Evolutionary conservation across 2,797 vertebrate species (phyloP).

Genomic region (Coluber constrictor): DNA sequence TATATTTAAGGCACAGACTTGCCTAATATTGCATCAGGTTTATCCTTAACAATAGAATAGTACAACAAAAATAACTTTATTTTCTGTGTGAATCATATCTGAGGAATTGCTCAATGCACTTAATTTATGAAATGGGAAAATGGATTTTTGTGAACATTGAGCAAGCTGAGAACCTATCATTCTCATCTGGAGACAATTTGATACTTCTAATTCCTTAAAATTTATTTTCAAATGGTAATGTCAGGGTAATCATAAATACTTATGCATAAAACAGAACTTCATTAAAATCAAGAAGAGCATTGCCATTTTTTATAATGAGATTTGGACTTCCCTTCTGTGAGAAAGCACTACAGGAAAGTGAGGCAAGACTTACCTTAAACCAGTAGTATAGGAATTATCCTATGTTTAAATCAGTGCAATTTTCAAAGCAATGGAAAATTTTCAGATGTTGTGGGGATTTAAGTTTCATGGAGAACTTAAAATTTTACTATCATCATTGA

Average conservation of each 20-base stretch:
- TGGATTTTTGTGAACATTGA: slow-evolving; percentile 66
- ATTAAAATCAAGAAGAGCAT: neutral
- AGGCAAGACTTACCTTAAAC: neutral
- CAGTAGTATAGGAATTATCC: neutral
- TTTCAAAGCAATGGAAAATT: neutral
- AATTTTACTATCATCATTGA: neutral
- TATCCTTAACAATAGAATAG: slow-evolving; percentile 68
- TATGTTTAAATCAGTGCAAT: neutral
- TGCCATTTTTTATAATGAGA: neutral
- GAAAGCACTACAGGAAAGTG: neutral
- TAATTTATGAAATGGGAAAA: slow-evolving; percentile 77
- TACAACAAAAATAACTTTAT: slow-evolving; percentile 75
- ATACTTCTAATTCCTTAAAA: slow-evolving; percentile 44
- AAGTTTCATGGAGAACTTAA: neutral
- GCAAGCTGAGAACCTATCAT: slow-evolving; percentile 43
- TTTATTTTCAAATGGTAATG: slow-evolving; percentile 26
- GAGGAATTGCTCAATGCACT: slow-evolving; percentile 75
- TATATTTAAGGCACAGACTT: neutral
- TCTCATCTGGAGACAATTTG: slow-evolving; percentile 18
- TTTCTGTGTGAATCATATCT: slow-evolving; percentile 77
- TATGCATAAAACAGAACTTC: neutral
- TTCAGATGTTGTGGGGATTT: neutral
- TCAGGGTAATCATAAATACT: neutral
- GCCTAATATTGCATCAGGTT: slow-evolving; percentile 61
- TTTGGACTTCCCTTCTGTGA: neutral